Percentiles rank a stretch among this genome's conserved stretches.
These are phyloP conservation scores for Atherinosoma microstoma DNA, from an alignment of 2,797 vertebrate genomes.

Conservation along the genomic window DNA sequence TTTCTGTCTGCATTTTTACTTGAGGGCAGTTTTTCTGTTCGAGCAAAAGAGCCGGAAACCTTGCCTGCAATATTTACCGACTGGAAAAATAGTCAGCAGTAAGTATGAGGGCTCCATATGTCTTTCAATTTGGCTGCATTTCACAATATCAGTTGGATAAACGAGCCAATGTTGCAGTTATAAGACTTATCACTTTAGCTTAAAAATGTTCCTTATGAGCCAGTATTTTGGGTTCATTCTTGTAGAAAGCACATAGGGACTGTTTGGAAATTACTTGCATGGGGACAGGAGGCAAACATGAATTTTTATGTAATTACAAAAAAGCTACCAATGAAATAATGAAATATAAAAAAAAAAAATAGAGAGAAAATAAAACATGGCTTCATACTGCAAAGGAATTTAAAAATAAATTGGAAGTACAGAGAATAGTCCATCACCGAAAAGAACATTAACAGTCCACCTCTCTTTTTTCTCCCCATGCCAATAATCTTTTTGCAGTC, in stretches of 20 bases:
- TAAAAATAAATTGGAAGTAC: not conserved
- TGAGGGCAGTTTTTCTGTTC: not conserved
- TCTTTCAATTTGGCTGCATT: too few species aligned
- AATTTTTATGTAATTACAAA: too few species aligned
- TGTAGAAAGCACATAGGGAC: not conserved
- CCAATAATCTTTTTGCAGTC: slow-evolving; percentile 11
- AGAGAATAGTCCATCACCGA: not conserved
- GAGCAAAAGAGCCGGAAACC: not conserved
- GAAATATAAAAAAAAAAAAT: too few species aligned
- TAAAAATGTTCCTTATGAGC: too few species aligned
- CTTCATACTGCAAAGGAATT: not conserved
- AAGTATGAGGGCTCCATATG: too few species aligned
- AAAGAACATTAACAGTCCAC: not conserved
- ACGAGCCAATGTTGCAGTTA: too few species aligned
- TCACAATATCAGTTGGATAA: not conserved
- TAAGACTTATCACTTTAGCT: not conserved
- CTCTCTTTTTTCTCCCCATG: not conserved
- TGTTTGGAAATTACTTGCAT: not conserved
- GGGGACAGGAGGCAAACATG: not conserved
- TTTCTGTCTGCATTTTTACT: not conserved
- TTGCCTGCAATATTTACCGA: not conserved
- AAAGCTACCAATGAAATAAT: too few species aligned
- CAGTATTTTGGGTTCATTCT: too few species aligned
- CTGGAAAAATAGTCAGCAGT: not conserved
- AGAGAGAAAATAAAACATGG: too few species aligned